Evolutionary conservation across 1,140 invertebrate species (phyloP).

Genomic region (Protaetia brevitarsis): DNA sequence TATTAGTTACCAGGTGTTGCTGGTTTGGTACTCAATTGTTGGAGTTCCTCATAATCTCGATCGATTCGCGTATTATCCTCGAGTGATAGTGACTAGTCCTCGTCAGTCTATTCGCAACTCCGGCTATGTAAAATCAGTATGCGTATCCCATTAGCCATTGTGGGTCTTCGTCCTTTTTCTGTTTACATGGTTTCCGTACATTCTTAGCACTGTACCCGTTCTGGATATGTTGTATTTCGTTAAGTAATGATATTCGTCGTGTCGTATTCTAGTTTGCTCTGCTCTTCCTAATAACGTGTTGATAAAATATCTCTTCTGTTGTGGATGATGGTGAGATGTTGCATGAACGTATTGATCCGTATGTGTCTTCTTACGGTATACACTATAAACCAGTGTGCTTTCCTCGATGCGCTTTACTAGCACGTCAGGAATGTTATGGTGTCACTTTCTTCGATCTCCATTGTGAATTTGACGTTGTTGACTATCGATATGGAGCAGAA

Average conservation of each 20-base stretch:
- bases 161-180: too few relatives aligned
- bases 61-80: too few relatives aligned
- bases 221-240: too few relatives aligned
- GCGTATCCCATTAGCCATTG: too few relatives aligned
- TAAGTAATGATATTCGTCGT: not conserved
- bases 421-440: not conserved
- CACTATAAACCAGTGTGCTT: not conserved
- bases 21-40: too few relatives aligned
- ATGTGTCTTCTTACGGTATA: not conserved
- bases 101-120: too few relatives aligned
- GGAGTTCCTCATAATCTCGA: too few relatives aligned
- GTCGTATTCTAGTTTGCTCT: not conserved
- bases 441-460: not conserved
- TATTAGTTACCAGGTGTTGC: too few relatives aligned
- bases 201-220: too few relatives aligned
- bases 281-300: not conserved
- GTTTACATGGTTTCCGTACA: too few relatives aligned
- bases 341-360: not conserved
- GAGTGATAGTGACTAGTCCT: too few relatives aligned
- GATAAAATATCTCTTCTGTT: conserved; percentile 2
- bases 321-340: not conserved
- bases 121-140: too few relatives aligned
- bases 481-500: not conserved
- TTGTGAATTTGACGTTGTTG: not conserved
- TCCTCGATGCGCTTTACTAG: not conserved